Percentiles rank a stretch among this genome's conserved stretches.
Conservation (phyloP, 2,888 invertebrate genomes). For the Eustalomyia histrio region DNA sequence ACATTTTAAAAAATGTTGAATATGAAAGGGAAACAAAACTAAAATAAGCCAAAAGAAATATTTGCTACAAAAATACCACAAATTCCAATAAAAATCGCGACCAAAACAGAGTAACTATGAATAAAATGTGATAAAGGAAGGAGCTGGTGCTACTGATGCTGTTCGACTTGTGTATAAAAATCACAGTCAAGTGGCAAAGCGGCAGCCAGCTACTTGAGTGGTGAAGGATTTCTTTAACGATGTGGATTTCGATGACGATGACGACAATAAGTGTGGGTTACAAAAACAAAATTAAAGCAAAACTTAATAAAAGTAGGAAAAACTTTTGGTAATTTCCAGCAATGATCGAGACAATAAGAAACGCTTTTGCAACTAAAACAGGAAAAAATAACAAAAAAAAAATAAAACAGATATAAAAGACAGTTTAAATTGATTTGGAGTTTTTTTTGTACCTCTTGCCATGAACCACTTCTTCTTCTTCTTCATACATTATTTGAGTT, state of each 20-base stretch:
- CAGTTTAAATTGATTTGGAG: constrained; percentile 63
- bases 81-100: constrained; percentile 66
- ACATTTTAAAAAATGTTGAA: constrained; percentile 60
- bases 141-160: neutral
- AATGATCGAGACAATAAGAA: constrained; percentile 62
- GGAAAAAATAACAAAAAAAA: constrained; percentile 11
- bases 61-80: constrained; percentile 65
- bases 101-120: constrained; percentile 61
- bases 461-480: constrained; percentile 14
- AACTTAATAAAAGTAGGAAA: constrained; percentile 51
- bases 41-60: constrained; percentile 41
- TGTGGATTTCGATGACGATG: constrained; percentile 24
- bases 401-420: constrained; percentile 37
- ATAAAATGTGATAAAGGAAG: constrained; percentile 10
- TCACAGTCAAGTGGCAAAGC: constrained; percentile 47
- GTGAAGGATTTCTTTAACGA: constrained; percentile 12
- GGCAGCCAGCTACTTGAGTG: constrained; percentile 26
- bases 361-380: constrained; percentile 49
- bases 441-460: constrained; percentile 27
- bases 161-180: constrained; percentile 30
- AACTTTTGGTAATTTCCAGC: constrained; percentile 64
- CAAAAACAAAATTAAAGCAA: constrained; percentile 23
- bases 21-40: constrained; percentile 56
- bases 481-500: constrained; percentile 37
- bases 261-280: constrained; percentile 64